Evolutionary conservation across 2,113 vertebrate genomes (phyloP).

Genomic region (Hyperopisus bebe): DNA sequence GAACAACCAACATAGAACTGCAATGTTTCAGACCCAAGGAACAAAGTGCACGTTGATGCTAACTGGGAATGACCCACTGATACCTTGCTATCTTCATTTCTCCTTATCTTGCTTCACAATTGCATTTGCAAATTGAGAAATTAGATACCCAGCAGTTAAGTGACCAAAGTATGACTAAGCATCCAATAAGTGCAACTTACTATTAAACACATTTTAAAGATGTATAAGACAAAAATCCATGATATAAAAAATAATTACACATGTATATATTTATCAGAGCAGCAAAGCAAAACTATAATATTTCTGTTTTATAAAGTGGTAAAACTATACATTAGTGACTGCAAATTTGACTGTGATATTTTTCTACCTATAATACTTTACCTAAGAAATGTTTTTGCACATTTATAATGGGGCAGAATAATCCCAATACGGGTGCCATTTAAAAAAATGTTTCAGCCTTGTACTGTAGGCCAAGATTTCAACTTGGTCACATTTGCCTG

Average conservation of each 20-base stretch:
- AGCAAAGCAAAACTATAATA: not conserved
- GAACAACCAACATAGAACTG: not conserved
- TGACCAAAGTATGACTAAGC: slow-evolving; percentile 5
- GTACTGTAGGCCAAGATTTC: not conserved
- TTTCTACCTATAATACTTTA: not conserved
- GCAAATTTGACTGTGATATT: not conserved
- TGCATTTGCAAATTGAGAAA: slow-evolving; percentile 16
- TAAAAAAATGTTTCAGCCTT: not conserved
- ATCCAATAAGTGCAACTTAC: not conserved
- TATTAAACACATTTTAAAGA: not conserved
- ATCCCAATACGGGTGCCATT: not conserved
- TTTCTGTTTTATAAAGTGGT: not conserved
- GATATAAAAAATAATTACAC: not conserved
- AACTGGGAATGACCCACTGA: not conserved
- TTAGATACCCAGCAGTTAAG: slow-evolving; percentile 13
- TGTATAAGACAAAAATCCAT: not conserved
- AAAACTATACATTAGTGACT: not conserved
- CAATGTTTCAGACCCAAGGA: not conserved
- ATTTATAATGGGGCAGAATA: not conserved
- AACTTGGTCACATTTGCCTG: not conserved
- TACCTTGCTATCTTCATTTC: not conserved
- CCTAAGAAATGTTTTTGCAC: not conserved
- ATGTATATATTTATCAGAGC: not conserved
- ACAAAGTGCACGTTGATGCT: not conserved
- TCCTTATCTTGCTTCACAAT: not conserved